Percentiles rank a stretch among this genome's conserved stretches.
Evolutionary conservation across 1,140 invertebrate species (phyloP).

Genomic region (Brachionus angularis): DNA sequence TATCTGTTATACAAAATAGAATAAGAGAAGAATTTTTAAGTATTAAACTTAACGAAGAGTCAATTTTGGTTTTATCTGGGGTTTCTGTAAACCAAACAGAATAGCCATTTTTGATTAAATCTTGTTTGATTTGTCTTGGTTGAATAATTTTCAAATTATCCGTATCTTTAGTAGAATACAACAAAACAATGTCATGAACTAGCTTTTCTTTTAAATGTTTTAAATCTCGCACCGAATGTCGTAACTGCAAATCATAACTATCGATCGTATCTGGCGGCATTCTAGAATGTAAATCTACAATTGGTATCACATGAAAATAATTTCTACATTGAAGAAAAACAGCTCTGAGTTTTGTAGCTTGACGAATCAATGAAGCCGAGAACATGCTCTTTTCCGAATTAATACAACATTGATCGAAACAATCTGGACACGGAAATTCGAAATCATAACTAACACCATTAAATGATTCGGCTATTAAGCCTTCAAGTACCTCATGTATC

Average conservation of each 20-base stretch:
- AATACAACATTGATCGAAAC: slow-evolving; percentile 46
- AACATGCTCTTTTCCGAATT: slow-evolving; percentile 50
- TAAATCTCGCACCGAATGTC: slow-evolving; percentile 50
- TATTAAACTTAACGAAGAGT: slow-evolving; percentile 15
- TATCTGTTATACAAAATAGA: slow-evolving; percentile 51
- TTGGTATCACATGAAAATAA: slow-evolving; percentile 55
- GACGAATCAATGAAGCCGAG: slow-evolving; percentile 49
- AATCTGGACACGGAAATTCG: slow-evolving; percentile 54
- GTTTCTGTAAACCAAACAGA: slow-evolving; percentile 48
- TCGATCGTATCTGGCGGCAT: slow-evolving; percentile 47
- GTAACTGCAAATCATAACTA: slow-evolving; percentile 53
- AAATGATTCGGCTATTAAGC: slow-evolving; percentile 54
- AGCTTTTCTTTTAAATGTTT: slow-evolving; percentile 50
- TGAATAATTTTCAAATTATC: slow-evolving; percentile 45
- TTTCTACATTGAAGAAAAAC: slow-evolving; percentile 56
- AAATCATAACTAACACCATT: slow-evolving; percentile 54
- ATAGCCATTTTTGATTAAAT: slow-evolving; percentile 47
- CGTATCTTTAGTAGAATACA: slow-evolving; percentile 47
- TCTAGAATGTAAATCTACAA: slow-evolving; percentile 52
- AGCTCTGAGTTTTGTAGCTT: slow-evolving; percentile 50
- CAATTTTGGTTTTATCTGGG: neutral
- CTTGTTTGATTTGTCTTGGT: slow-evolving; percentile 47
- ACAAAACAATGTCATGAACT: slow-evolving; percentile 49
- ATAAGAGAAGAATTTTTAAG: slow-evolving; percentile 47
- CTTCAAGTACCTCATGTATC: slow-evolving; percentile 55